Evolutionary conservation across 2,113 vertebrate species (phyloP).

Genomic region (Mesocricetus auratus): DNA sequence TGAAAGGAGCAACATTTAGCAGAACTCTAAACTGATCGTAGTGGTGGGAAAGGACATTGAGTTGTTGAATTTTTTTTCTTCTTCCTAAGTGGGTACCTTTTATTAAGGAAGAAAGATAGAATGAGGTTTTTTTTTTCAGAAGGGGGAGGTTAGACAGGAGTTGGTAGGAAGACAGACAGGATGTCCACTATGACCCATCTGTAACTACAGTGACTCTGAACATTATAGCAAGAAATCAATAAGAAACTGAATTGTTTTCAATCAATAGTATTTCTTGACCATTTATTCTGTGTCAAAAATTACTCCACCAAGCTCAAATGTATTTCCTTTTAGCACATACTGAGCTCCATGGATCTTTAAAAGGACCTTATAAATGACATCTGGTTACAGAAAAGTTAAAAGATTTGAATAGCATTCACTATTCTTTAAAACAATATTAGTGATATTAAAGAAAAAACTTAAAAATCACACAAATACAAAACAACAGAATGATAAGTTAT

Average conservation of each 20-base stretch:
- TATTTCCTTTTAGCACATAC: conserved; percentile 43
- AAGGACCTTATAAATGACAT: conserved; percentile 51
- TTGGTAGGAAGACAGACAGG: neutral
- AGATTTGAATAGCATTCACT: neutral
- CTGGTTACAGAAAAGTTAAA: conserved; percentile 43
- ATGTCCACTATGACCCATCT: conserved; percentile 45
- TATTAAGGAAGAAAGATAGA: conserved; percentile 63
- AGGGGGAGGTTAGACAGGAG: neutral
- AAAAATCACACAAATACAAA: neutral
- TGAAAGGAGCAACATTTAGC: conserved; percentile 86
- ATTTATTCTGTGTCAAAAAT: conserved; percentile 70
- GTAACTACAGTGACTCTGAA: conserved; percentile 14
- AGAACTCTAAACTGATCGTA: conserved; percentile 86
- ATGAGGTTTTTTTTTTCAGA: conserved; percentile 34
- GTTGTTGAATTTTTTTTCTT: conserved; percentile 69
- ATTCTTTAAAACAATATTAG: conserved; percentile 34
- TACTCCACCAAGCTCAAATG: conserved; percentile 61
- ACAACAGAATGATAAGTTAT: neutral
- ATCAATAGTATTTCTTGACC: conserved; percentile 73
- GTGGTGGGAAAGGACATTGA: conserved; percentile 81
- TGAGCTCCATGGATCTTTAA: conserved; percentile 38
- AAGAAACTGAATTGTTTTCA: conserved; percentile 68
- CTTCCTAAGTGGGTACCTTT: conserved; percentile 65
- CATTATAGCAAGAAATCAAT: conserved; percentile 61
- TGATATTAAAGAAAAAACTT: neutral